Conservation (phyloP, 1,140 invertebrate genomes). For the Lepidurus apus region DNA sequence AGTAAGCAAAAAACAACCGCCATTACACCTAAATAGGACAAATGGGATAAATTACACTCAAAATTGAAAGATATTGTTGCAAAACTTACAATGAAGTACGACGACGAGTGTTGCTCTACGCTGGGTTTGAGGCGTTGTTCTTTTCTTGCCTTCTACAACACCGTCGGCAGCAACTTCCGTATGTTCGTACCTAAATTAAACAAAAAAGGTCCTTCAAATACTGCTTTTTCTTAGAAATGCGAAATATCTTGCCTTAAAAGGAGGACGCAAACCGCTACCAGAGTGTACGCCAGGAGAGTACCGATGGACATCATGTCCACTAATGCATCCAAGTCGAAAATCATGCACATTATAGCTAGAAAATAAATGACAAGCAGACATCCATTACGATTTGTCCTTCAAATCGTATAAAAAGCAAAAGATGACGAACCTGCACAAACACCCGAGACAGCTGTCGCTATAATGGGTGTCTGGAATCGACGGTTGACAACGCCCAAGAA, state of each 20-base stretch:
- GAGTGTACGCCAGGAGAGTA: constrained; percentile 81
- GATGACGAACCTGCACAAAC: constrained; percentile 67
- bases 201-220: constrained; percentile 68
- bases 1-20: constrained; percentile 23
- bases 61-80: neutral
- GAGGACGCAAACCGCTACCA: constrained; percentile 85
- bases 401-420: constrained; percentile 28
- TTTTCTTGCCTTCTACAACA: constrained; percentile 37
- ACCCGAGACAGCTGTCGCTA: constrained; percentile 76
- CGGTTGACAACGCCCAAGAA: constrained; percentile 35
- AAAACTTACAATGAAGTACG: constrained; percentile 23
- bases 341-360: constrained; percentile 27
- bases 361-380: neutral
- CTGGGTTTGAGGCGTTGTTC: constrained; percentile 34
- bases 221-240: constrained; percentile 75
- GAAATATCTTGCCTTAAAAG: constrained; percentile 81
- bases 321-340: constrained; percentile 31
- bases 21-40: neutral
- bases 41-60: neutral
- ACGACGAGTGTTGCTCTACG: constrained; percentile 24
- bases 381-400: neutral
- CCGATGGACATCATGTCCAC: constrained; percentile 49
- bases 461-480: constrained; percentile 65
- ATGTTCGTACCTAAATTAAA: constrained; percentile 48
- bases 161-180: constrained; percentile 43